Evolutionary conservation across 2,113 vertebrate species (phyloP).

Genomic region (Echinops telfairi): DNA sequence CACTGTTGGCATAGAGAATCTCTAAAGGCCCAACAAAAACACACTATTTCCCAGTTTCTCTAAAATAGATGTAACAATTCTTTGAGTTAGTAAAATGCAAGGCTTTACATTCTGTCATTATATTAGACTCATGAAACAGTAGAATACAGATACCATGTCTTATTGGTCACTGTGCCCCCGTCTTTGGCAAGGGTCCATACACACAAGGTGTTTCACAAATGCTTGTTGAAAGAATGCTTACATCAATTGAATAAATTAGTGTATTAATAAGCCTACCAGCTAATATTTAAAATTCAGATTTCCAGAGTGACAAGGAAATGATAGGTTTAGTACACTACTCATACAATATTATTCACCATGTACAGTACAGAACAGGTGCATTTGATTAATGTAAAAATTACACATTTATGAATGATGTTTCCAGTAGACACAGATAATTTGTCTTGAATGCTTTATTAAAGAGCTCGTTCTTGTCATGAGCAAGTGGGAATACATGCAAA

Average conservation of each 20-base stretch:
- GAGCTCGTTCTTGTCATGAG: conserved; percentile 17
- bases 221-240: background rate
- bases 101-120: background rate
- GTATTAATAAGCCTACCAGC: background rate
- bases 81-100: background rate
- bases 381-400: conserved; percentile 64
- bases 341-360: background rate
- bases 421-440: conserved; percentile 39
- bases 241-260: background rate
- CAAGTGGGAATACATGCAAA: conserved; percentile 47
- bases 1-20: background rate
- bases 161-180: background rate
- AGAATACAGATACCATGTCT: background rate
- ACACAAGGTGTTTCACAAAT: background rate
- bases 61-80: background rate
- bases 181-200: background rate
- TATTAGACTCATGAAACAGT: background rate
- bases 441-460: conserved; percentile 56
- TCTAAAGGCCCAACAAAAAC: background rate
- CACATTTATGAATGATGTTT: conserved; percentile 24
- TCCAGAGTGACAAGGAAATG: conserved; percentile 33
- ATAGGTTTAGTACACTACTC: background rate
- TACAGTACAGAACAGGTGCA: background rate
- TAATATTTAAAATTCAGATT: background rate
- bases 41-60: conserved; percentile 35